Evolutionary conservation across 1,140 invertebrate species (phyloP), one percentile per base, ranked within the genome.

Genomic region (Heterodera carotae): DNA sequence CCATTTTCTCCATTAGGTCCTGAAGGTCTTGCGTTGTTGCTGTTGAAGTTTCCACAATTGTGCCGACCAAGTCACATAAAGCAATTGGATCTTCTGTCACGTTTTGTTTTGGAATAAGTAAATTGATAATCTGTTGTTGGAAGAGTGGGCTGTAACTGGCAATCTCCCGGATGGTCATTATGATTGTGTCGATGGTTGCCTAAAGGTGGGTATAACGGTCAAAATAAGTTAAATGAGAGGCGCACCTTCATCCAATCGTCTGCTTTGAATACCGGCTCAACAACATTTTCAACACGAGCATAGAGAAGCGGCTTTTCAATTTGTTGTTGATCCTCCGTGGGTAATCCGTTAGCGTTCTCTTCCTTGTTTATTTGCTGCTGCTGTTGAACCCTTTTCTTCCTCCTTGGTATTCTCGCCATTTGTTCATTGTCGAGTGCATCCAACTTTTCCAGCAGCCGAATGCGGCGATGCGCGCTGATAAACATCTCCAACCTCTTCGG

Each of bases 1-100:
- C 93, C 86, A 92, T 92, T 91, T 99, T 96, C 89, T 98, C 95
- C 48, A 99, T 90, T 62, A 99, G 93, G 88, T 93, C 91, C 87
- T 99, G 97, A 22, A 98, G 89, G 88, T 99, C 97, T 25, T 91
- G 89, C 22, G 95, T 92, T 85, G 97, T 95, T 10, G 94, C 94
- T 31, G 60, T 78, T 60, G 93, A 93, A 18, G 48, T 56, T 36
- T 96, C 83, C 27, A 85, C 97, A 48, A 99, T 89, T 4, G 96
- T 94, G 12, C 96, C 96, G 59, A 96, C 96, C 39, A 97, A 90
- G 90, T 99, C 97, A 84, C 94, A 95, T 15, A 99, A 89, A 89
- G 98, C 98, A 29, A 98, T 93, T n/a, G 97, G 97, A 90, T 99
- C 98, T 88, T 99, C 97, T 31, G 97, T 93, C 25, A 98, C 94